Evolutionary conservation across 2,888 invertebrate species (phyloP).

Genomic region (Drosophila formosana): DNA sequence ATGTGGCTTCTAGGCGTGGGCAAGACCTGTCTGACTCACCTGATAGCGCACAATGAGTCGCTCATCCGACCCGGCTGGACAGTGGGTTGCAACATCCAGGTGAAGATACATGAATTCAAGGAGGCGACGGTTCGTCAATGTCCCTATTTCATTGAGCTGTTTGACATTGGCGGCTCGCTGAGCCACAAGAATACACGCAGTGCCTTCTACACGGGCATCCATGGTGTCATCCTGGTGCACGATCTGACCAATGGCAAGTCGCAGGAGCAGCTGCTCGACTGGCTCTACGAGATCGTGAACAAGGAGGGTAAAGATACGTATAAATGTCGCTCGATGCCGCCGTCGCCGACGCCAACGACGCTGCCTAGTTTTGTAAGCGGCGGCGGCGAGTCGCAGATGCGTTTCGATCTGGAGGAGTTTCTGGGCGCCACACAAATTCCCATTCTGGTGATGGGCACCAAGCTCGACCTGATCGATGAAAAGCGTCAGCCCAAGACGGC

Average conservation of each 20-base stretch:
- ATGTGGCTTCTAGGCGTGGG: conserved; percentile 91
- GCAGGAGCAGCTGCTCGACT: conserved; percentile 95
- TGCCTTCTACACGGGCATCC: conserved; percentile 96
- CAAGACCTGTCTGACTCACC: conserved; percentile 96
- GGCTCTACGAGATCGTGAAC: conserved; percentile 95
- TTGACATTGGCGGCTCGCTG: conserved; percentile 98
- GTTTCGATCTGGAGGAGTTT: conserved; percentile 93
- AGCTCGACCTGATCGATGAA: conserved; percentile 93
- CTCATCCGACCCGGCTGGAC: conserved; percentile 96
- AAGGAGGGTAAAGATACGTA: conserved; percentile 87
- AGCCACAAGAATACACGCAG: conserved; percentile 96
- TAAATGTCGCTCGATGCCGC: conserved; percentile 59
- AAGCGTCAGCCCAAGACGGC: conserved; percentile 86
- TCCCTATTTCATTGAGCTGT: conserved; percentile 96
- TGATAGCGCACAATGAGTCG: conserved; percentile 95
- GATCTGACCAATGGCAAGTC: conserved; percentile 98
- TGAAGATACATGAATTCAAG: conserved; percentile 97
- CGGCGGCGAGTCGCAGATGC: conserved; percentile 34
- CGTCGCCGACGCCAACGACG: conserved; percentile 37
- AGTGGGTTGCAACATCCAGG: conserved; percentile 97
- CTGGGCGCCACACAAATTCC: conserved; percentile 95
- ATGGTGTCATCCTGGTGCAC: conserved; percentile 98
- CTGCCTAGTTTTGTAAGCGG: conserved; percentile 32
- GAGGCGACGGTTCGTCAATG: conserved; percentile 97
- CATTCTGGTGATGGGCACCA: conserved; percentile 97